Percentiles rank a stretch among this genome's conserved stretches.
phyloP scores from a whole-genome alignment of 2,113 vertebrate species.

The Laterallus jamaicensis region DNA sequence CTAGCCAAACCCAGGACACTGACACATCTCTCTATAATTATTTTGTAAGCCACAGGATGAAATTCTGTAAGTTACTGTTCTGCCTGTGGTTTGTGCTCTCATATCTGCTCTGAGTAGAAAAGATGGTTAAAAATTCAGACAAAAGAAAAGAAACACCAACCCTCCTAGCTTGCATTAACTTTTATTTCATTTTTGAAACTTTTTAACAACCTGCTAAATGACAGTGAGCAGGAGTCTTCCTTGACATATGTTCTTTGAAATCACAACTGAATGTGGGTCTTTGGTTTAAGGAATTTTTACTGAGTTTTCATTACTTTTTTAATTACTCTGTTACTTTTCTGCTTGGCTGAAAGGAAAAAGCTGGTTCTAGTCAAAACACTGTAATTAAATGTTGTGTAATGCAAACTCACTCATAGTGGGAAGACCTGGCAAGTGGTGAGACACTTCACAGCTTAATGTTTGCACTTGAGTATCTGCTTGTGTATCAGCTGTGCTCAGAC shows the following conservation, averaged over 20 bases:
- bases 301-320: slow-evolving; percentile 59
- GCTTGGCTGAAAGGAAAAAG: slow-evolving; percentile 33
- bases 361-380: slow-evolving; percentile 59
- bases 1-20: background rate
- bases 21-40: background rate
- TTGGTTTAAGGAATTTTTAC: slow-evolving; percentile 61
- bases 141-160: background rate
- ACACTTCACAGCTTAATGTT: slow-evolving; percentile 6
- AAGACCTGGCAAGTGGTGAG: slow-evolving; percentile 40
- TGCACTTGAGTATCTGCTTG: slow-evolving; percentile 8
- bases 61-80: background rate
- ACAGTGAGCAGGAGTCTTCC: slow-evolving; percentile 52
- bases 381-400: slow-evolving; percentile 49
- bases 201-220: slow-evolving; percentile 49
- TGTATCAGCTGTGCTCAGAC: background rate
- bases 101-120: background rate
- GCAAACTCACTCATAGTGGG: slow-evolving; percentile 16
- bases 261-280: background rate
- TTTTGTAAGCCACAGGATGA: background rate
- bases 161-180: background rate
- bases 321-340: slow-evolving; percentile 59
- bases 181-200: slow-evolving; percentile 29
- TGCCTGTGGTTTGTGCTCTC: background rate
- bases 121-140: background rate
- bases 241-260: slow-evolving; percentile 12